Base-by-base conservation (phyloP, 2,113 vertebrate genomes). In the Equus quagga region DNA sequence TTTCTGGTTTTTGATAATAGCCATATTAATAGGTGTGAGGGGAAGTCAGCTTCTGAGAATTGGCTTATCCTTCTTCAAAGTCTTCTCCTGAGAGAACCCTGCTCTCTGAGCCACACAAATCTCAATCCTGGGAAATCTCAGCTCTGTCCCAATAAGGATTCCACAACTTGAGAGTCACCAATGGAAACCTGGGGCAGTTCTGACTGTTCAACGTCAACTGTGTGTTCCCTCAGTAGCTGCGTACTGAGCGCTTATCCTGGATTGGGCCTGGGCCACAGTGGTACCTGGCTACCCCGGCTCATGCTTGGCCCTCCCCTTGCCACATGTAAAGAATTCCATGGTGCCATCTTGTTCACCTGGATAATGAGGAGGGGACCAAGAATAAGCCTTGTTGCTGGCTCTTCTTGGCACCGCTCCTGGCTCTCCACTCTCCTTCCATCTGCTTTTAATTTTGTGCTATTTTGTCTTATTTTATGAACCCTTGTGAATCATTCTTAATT, bases 401-500 rank as follows among this genome's bases (percentile, higher is more conserved):
- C 84, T 12, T 0, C 60, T 26, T 15, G 69, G 49, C 44, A 23
- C 23, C 51, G 18, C 3, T 11, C 72, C n/a, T 44, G 60, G n/a
- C 9, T 41, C 7, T 36, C 31, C 33, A 58, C 49, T 41, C 58
- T 46, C 44, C 64, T 51, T 18, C 84, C 78, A 9, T 28, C 69
- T 70, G 62, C 72, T 10, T 72, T 90, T 54, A 54, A 72, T 54
- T 78, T 18, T 64, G 41, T 49, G 13, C 62, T 62, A 7, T 58
- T 56, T 41, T 41, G 10, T 92, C 36, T 81, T 21, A 92, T 67
- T 82, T 96, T 58, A 60, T 8, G 56, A 56, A 26, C 24, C 19
- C 44, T 82, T 44, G n/a, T 46, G 65, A 86, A 82, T 31, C 49
- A 36, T 64, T 92, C 67, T 92, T 95, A 80, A 62, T 81, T 18